phyloP scores from a whole-genome alignment of 2,113 vertebrate genomes.

The Camarhynchus parvulus region DNA sequence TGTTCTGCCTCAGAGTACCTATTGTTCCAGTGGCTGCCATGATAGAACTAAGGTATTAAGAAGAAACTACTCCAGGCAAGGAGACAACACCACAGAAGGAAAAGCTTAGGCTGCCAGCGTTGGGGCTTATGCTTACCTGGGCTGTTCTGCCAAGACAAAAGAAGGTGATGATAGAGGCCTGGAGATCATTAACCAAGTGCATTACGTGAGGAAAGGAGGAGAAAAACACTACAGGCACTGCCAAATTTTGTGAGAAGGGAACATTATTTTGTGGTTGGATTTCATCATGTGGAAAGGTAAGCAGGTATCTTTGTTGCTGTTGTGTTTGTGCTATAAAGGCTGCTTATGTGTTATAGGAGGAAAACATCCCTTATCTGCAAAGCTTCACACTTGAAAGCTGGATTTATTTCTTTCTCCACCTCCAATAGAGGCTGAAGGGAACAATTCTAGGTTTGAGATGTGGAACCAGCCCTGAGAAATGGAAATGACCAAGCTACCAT shows the following conservation, averaged over 20 bases:
- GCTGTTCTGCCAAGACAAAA: constrained; percentile 27
- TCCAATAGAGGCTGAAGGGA: neutral
- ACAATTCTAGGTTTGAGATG: neutral
- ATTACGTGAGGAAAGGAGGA: neutral
- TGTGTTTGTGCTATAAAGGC: neutral
- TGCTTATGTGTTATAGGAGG: neutral
- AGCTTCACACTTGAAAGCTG: neutral
- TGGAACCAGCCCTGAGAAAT: neutral
- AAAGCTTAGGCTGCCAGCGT: constrained; percentile 1
- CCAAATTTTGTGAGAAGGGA: neutral
- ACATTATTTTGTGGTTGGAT: neutral
- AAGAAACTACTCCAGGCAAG: neutral
- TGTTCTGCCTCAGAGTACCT: neutral
- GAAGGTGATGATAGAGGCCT: neutral
- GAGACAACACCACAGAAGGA: neutral
- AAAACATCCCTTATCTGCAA: neutral
- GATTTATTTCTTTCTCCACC: neutral
- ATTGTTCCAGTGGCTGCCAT: neutral
- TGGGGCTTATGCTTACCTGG: neutral
- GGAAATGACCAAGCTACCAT: neutral
- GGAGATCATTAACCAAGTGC: neutral
- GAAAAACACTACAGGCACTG: neutral
- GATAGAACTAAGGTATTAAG: neutral
- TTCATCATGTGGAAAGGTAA: neutral
- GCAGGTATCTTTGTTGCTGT: neutral